Evolutionary conservation across 2,888 invertebrate species (phyloP).

Genomic region (Seira sanloemensis): DNA sequence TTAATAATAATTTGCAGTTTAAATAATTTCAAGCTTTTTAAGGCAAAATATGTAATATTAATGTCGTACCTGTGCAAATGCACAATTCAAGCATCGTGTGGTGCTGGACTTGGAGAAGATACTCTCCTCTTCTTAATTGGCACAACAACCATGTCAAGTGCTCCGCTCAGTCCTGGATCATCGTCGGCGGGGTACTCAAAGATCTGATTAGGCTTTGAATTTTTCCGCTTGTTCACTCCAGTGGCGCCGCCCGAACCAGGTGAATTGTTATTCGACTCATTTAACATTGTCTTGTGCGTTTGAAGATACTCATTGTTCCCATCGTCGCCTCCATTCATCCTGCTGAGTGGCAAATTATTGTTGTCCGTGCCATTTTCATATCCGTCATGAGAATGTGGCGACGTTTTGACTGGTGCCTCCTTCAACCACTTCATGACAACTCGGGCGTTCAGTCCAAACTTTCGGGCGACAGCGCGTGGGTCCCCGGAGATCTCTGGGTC

Average conservation of each 20-base stretch:
- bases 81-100: constrained; percentile 43
- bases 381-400: constrained; percentile 26
- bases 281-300: constrained; percentile 30
- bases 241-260: constrained; percentile 17
- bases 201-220: constrained; percentile 73
- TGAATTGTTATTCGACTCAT: constrained; percentile 57
- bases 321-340: constrained; percentile 37
- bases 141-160: constrained; percentile 72
- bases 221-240: constrained; percentile 69
- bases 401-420: constrained; percentile 64
- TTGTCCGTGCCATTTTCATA: background rate
- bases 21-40: too few relatives aligned
- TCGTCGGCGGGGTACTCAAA: constrained; percentile 71
- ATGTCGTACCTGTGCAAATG: too few relatives aligned
- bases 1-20: too few relatives aligned
- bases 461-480: constrained; percentile 70
- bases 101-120: constrained; percentile 58
- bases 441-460: constrained; percentile 69
- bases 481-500: constrained; percentile 71
- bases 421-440: constrained; percentile 71
- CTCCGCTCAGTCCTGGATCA: constrained; percentile 42
- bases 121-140: constrained; percentile 70
- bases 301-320: constrained; percentile 1
- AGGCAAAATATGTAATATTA: too few relatives aligned
- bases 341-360: background rate